These are phyloP conservation scores for Pygocentrus nattereri DNA, from an alignment of 2,797 vertebrate genomes.

Conservation along the genomic window DNA sequence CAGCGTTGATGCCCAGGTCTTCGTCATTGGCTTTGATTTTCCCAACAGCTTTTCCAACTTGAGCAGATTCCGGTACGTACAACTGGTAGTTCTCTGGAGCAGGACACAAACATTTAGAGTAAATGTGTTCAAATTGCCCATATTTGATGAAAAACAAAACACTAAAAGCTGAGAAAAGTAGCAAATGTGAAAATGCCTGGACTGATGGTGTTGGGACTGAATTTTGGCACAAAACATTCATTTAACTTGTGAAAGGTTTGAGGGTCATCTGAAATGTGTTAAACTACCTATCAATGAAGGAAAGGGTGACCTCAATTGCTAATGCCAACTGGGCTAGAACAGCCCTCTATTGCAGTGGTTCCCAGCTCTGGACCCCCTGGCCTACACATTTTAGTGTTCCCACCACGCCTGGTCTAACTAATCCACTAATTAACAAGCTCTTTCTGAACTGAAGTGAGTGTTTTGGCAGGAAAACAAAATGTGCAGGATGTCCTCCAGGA, in stretches of 20 bases:
- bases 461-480: too few relatives aligned
- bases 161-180: neutral
- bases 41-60: conserved; percentile 90
- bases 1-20: conserved; percentile 88
- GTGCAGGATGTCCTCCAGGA: too few relatives aligned
- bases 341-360: too few relatives aligned
- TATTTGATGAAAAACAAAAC: neutral
- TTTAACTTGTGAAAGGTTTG: neutral
- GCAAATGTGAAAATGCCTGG: neutral
- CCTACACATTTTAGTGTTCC: too few relatives aligned
- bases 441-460: too few relatives aligned
- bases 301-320: neutral
- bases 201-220: neutral
- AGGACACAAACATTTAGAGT: conserved; percentile 26
- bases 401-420: too few relatives aligned
- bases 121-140: conserved; percentile 28
- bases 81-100: conserved; percentile 90
- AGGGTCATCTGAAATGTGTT: too few relatives aligned
- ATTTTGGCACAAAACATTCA: neutral
- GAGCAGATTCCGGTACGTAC: conserved; percentile 90
- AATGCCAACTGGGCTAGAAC: neutral
- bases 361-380: too few relatives aligned
- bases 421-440: too few relatives aligned
- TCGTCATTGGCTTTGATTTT: conserved; percentile 92
- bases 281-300: neutral